Percentiles rank a stretch among this genome's conserved stretches.
These are phyloP conservation scores for Eurois occulta DNA, from an alignment of 2,888 invertebrate species.

Conservation along the genomic window DNA sequence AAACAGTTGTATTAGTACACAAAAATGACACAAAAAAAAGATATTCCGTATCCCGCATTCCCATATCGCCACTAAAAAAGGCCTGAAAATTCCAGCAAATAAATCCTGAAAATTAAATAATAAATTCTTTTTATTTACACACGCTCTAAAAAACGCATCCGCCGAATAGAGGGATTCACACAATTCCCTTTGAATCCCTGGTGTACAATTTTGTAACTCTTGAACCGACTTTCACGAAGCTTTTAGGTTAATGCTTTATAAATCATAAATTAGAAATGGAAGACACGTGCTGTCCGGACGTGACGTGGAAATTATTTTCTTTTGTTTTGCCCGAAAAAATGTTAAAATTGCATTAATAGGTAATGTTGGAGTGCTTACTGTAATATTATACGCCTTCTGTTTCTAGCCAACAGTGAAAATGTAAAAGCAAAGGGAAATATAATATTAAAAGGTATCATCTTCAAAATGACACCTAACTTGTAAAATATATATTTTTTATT, in stretches of 20 bases:
- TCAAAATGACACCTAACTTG: not conserved
- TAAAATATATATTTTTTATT: not conserved
- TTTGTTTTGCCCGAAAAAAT: slow-evolving; percentile 68
- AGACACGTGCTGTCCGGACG: slow-evolving; percentile 77
- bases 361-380: slow-evolving; percentile 65
- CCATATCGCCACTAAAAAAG: slow-evolving; percentile 56
- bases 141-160: slow-evolving; percentile 64
- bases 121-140: slow-evolving; percentile 64
- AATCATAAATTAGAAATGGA: slow-evolving; percentile 83
- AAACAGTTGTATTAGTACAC: not conserved
- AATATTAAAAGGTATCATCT: not conserved
- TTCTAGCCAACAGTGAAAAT: slow-evolving; percentile 32
- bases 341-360: slow-evolving; percentile 69
- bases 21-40: not conserved
- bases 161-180: slow-evolving; percentile 66
- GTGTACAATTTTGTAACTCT: slow-evolving; percentile 76
- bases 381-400: slow-evolving; percentile 39
- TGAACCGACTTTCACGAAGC: slow-evolving; percentile 75
- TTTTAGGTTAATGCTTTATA: slow-evolving; percentile 84
- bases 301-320: slow-evolving; percentile 72
- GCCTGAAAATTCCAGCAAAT: slow-evolving; percentile 43
- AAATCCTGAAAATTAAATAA: slow-evolving; percentile 66
- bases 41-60: slow-evolving; percentile 22
- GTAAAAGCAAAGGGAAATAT: slow-evolving; percentile 16
- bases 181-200: slow-evolving; percentile 72